Conservation (phyloP, 2,888 invertebrate genomes). For the Pedicia rivosa region DNA sequence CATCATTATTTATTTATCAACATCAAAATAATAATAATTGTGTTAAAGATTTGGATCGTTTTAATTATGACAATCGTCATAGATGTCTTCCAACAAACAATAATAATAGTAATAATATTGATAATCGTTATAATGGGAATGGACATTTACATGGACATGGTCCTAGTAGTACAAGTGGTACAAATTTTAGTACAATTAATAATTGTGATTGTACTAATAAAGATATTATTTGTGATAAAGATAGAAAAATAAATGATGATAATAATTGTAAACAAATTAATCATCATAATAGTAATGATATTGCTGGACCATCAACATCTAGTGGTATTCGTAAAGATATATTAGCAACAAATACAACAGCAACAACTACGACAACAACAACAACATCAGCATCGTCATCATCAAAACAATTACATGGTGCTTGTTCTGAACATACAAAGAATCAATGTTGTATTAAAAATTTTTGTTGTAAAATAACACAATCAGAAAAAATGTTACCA, state of each 20-base stretch:
- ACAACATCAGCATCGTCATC: background rate
- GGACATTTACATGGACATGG: no score
- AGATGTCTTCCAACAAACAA: background rate
- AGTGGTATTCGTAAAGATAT: background rate
- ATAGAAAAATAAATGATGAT: background rate
- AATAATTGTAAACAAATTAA: background rate
- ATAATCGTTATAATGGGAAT: background rate
- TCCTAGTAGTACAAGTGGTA: background rate
- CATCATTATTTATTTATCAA: no score
- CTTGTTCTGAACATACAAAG: constrained; percentile 9
- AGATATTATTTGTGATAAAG: background rate
- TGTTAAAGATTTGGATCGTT: constrained; percentile 2
- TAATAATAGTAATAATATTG: background rate
- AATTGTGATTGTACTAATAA: no score
- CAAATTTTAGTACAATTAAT: no score
- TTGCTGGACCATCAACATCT: background rate
- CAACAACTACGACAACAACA: background rate
- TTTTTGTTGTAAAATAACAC: constrained; percentile 8
- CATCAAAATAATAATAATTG: no score
- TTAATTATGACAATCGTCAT: constrained; percentile 3
- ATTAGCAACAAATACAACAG: background rate
- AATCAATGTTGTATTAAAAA: constrained; percentile 10
- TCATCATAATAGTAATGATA: no score
- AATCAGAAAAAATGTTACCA: background rate
- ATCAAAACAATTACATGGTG: background rate